These are phyloP conservation scores for Danio choprae DNA, from an alignment of 2,797 vertebrate species.

Conservation along the genomic window DNA sequence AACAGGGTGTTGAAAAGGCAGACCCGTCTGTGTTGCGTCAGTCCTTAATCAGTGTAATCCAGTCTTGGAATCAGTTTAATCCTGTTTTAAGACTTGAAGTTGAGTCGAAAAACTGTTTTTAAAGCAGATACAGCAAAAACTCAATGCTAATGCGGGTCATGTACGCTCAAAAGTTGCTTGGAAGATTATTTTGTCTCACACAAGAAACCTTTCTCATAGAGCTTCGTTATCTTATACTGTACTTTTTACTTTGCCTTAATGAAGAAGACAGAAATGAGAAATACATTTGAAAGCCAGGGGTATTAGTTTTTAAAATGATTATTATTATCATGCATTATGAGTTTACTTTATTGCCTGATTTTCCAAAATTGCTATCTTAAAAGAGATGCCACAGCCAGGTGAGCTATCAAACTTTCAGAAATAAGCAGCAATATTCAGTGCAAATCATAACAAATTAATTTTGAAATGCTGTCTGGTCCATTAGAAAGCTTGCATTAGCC, in stretches of 20 bases:
- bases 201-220: constrained; percentile 4
- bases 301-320: neutral
- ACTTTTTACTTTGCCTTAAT: neutral
- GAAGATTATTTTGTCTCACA: neutral
- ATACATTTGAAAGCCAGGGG: neutral
- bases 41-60: constrained; percentile 19
- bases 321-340: neutral
- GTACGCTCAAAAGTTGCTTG: neutral
- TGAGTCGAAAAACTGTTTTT: neutral
- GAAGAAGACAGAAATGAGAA: neutral
- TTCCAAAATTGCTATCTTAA: neutral
- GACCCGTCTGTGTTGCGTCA: constrained; percentile 18
- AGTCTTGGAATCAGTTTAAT: constrained; percentile 15
- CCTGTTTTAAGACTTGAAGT: constrained; percentile 7
- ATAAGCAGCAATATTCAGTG: constrained; percentile 4
- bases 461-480: constrained; percentile 21
- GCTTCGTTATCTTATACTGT: constrained; percentile 2
- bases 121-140: constrained; percentile 12
- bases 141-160: constrained; percentile 1
- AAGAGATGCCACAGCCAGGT: neutral
- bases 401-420: neutral
- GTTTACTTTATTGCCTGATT: neutral
- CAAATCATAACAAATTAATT: constrained; percentile 16
- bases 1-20: constrained; percentile 15
- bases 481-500: constrained; percentile 9